Percentiles rank a stretch among this genome's conserved stretches.
phyloP scores from a whole-genome alignment of 2,113 vertebrate species.

The Xiphias gladius region DNA sequence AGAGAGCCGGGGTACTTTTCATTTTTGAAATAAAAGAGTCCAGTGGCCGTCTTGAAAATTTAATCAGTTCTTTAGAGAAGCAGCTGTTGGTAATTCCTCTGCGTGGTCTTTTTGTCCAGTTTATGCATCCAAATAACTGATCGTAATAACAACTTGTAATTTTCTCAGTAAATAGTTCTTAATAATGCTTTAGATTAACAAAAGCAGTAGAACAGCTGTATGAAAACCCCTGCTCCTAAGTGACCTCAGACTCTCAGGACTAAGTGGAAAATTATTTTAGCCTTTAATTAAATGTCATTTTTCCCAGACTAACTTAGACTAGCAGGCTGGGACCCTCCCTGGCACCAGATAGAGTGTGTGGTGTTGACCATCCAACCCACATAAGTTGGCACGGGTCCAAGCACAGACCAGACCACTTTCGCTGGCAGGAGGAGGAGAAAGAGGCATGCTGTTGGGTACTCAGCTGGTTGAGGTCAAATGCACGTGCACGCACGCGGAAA shows the following conservation, averaged over 20 bases:
- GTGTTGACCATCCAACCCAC: constrained; percentile 69
- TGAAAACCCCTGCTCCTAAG: background rate
- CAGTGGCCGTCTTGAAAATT: constrained; percentile 40
- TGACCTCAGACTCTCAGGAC: background rate
- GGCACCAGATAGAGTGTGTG: constrained; percentile 79
- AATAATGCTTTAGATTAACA: background rate
- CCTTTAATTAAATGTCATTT: background rate
- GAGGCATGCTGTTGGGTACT: constrained; percentile 56
- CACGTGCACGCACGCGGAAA: constrained; percentile 24
- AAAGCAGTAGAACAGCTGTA: background rate
- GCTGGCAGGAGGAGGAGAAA: constrained; percentile 58
- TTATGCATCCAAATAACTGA: constrained; percentile 2
- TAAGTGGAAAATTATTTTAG: constrained; percentile 7
- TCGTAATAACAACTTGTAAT: background rate
- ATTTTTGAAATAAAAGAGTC: constrained; percentile 25
- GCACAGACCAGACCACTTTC: constrained; percentile 57
- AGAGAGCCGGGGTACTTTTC: constrained; percentile 16
- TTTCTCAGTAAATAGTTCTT: background rate
- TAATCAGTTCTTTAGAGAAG: constrained; percentile 57
- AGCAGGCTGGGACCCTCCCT: constrained; percentile 77
- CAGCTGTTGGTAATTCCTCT: constrained; percentile 48
- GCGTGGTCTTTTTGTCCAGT: constrained; percentile 24
- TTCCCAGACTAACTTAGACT: background rate
- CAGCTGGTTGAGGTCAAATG: constrained; percentile 77
- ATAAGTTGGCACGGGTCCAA: constrained; percentile 68